phyloP scores from a whole-genome alignment of 2,797 vertebrate species.

The Arctocebus calabarensis region DNA sequence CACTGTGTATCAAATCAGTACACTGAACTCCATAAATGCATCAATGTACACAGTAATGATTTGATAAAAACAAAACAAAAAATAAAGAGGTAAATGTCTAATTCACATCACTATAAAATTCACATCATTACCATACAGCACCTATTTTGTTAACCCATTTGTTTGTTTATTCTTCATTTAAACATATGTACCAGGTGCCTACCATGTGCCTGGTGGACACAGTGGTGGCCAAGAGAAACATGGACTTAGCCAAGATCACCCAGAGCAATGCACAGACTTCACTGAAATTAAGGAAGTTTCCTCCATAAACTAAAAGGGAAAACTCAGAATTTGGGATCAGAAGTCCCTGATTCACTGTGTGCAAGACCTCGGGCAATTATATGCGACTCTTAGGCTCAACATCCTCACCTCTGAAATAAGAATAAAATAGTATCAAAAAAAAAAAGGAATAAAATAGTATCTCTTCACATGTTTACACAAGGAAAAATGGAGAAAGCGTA shows the following conservation, averaged over 20 bases:
- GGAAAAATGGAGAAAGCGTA: constrained; percentile 12
- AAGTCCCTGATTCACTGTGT: constrained; percentile 28
- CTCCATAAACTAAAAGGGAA: background rate
- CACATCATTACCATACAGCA: background rate
- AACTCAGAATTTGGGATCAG: background rate
- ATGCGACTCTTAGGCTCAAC: background rate
- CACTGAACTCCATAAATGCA: no score
- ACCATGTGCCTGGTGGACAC: background rate
- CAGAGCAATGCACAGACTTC: background rate
- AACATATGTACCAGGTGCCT: background rate
- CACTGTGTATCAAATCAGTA: no score
- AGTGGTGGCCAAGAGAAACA: background rate
- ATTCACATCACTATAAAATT: background rate
- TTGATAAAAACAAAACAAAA: background rate
- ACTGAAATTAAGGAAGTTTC: background rate
- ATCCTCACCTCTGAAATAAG: constrained; percentile 6
- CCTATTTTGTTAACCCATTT: background rate
- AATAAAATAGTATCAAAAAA: constrained; percentile 1
- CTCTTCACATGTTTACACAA: background rate
- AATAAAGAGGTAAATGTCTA: background rate
- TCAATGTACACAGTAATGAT: no score
- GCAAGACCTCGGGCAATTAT: background rate
- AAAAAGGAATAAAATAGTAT: constrained; percentile 10
- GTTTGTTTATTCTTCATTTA: background rate
- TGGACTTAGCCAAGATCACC: background rate